phyloP scores from a whole-genome alignment of 2,113 vertebrate species.

The Laterallus jamaicensis region DNA sequence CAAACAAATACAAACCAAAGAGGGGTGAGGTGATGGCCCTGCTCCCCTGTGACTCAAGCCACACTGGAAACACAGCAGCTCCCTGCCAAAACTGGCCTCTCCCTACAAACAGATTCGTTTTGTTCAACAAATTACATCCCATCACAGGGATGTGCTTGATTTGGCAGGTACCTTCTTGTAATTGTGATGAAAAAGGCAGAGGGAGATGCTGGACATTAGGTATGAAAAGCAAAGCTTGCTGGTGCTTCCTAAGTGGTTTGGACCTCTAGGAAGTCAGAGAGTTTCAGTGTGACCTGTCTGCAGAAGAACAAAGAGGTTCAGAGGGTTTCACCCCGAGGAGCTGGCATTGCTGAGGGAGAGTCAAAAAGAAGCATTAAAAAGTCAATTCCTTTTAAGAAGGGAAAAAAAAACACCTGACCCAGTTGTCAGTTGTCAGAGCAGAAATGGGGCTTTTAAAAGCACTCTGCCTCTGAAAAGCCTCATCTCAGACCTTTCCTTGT shows the following conservation, averaged over 20 bases:
- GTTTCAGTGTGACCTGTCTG: not conserved
- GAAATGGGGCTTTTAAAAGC: not conserved
- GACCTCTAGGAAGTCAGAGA: not conserved
- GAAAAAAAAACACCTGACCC: not conserved
- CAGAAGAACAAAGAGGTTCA: not conserved
- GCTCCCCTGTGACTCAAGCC: not conserved
- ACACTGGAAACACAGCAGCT: not conserved
- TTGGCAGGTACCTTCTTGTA: not conserved
- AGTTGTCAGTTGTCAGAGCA: not conserved
- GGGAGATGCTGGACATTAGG: not conserved
- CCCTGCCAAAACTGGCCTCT: not conserved
- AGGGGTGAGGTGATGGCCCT: not conserved
- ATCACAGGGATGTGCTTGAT: not conserved
- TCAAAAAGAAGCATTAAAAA: not conserved
- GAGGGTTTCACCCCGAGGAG: accelerated
- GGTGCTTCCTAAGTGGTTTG: not conserved
- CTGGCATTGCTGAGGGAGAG: not conserved
- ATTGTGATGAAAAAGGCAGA: not conserved
- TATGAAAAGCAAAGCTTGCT: not conserved
- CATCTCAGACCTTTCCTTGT: accelerated
- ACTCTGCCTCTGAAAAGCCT: not conserved
- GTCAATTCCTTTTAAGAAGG: not conserved
- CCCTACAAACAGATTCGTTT: not conserved
- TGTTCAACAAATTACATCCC: not conserved
- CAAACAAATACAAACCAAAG: not conserved